A percentile compares a stretch with the other conserved stretches of the same genome.
These are phyloP conservation scores for Heterotilapia buettikoferi DNA, from an alignment of 2,113 vertebrate genomes.

Conservation along the genomic window DNA sequence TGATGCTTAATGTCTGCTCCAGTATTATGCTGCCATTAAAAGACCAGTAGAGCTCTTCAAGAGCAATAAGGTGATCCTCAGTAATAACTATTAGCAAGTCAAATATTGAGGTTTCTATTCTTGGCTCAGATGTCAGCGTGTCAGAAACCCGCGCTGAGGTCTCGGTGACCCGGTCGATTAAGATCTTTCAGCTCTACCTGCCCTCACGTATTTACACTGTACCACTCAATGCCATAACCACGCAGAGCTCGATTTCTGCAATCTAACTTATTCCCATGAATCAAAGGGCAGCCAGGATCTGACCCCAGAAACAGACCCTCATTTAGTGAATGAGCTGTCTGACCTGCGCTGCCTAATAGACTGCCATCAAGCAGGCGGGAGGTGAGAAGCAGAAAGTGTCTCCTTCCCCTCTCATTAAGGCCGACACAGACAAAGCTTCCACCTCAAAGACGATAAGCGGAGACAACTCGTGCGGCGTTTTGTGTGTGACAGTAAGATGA, in stretches of 20 bases:
- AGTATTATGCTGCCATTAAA: neutral
- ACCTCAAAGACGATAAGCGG: slow-evolving; percentile 3
- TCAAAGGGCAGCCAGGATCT: neutral
- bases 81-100: neutral
- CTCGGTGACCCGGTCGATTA: neutral
- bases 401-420: slow-evolving; percentile 41
- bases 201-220: neutral
- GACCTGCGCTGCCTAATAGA: slow-evolving; percentile 28
- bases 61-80: neutral
- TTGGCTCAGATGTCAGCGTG: neutral
- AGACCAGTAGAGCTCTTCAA: neutral
- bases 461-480: slow-evolving; percentile 1
- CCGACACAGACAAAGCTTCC: slow-evolving; percentile 31
- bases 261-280: neutral
- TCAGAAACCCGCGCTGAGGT: neutral
- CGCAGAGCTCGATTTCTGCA: neutral
- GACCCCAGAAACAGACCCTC: slow-evolving; percentile 3
- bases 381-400: slow-evolving; percentile 18
- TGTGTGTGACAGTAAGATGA: slow-evolving; percentile 25
- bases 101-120: neutral
- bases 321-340: slow-evolving; percentile 35
- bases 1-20: neutral
- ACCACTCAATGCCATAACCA: neutral
- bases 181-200: neutral
- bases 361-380: slow-evolving; percentile 25